Base-by-base conservation (phyloP, 2,797 vertebrate species). In the Enteromius paludinosus region DNA sequence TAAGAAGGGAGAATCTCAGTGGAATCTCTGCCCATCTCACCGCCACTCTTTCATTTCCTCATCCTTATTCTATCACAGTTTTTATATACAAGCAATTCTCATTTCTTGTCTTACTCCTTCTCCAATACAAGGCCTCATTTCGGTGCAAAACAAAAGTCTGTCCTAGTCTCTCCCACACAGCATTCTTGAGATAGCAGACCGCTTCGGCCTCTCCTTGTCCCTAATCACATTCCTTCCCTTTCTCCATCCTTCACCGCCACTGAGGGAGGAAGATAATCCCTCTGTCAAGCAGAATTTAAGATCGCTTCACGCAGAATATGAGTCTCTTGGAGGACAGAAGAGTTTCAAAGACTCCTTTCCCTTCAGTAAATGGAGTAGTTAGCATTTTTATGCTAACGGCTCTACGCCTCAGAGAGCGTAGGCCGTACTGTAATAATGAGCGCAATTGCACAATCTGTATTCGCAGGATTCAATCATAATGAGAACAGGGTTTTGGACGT, bases 191-290 rank as follows among this genome's bases (percentile, higher is more conserved):
- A 33, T 52, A 41, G 62, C 20, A 30, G 18, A 49, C 70, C 10
- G 30, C 65, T 25, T 28, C 14, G 8, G 28, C 35, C n/a, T 74
- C 38, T 70, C 62, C 8, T 18, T 74, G 28, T 83, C 74, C 18
- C 41, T 74, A 62, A 49, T 66, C 80, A 75, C 71, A 82, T 75
- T 71, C 66, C 23, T 79, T 23, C 62, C 17, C 7, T 65, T 83
- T 72, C 56, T 7, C 71, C 3, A 49, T 75, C 71, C 25, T 82
- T 74, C 71, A 72, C 47, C n/a, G n/a, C 64, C 65, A 52, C 30
- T 47, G 54, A 68, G 18, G 49, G 25, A 25, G 62, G 25, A 30
- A 87, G 65, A 82, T 84, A 79, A 84, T 87, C 86, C 65, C 43
- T 65, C 54, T 66, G 49, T 71, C 83, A 79, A 66, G 18, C 28